These are phyloP conservation scores for Jaculus jaculus DNA, from an alignment of 2,113 vertebrate species.

Conservation along the genomic window DNA sequence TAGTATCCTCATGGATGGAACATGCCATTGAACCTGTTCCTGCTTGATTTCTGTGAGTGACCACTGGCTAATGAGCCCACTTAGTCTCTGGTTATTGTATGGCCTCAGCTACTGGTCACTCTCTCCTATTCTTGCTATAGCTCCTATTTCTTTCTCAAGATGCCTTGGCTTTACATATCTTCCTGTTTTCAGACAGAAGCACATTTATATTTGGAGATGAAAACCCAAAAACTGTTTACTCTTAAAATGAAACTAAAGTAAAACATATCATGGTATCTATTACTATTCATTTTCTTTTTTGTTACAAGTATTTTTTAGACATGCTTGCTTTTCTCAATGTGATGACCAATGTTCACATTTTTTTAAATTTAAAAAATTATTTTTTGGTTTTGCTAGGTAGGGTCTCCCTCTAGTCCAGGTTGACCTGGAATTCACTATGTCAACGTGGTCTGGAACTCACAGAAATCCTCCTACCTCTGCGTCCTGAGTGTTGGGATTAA, in stretches of 20 bases:
- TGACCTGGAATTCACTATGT: too few species aligned
- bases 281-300: not conserved
- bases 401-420: too few species aligned
- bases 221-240: not conserved
- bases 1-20: not conserved
- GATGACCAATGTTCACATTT: too few species aligned
- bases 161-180: not conserved
- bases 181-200: not conserved
- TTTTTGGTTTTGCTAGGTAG: too few species aligned
- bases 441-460: too few species aligned
- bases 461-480: too few species aligned
- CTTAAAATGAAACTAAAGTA: slow-evolving; percentile 16
- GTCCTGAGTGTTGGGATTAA: too few species aligned
- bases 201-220: slow-evolving; percentile 1
- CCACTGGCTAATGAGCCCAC: not conserved
- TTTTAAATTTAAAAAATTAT: not conserved
- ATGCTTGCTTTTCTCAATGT: too few species aligned
- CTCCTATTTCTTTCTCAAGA: not conserved
- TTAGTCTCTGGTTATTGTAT: not conserved
- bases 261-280: not conserved
- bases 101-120: not conserved
- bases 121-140: not conserved
- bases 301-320: not conserved
- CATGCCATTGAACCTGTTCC: not conserved
- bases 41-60: not conserved